Conservation (phyloP, 2,888 invertebrate species). For the Gandaritis pyraliata region DNA sequence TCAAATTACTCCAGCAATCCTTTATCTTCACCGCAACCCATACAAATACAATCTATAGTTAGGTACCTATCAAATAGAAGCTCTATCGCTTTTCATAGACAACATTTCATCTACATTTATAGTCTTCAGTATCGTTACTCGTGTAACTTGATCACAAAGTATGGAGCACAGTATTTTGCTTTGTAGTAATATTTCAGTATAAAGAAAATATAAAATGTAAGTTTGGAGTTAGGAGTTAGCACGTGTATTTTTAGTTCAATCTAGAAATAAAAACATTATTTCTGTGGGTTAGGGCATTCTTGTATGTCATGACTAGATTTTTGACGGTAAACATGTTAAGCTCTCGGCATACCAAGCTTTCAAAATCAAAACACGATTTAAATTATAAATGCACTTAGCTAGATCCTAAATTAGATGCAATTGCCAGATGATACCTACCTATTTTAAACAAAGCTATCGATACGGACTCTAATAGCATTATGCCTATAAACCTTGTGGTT, state of each 20-base stretch:
- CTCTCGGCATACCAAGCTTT: conserved; percentile 14
- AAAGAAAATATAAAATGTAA: conserved; percentile 12
- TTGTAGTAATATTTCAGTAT: conserved; percentile 9
- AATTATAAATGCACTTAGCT: too few species aligned
- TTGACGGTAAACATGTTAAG: conserved; percentile 4
- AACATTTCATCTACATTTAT: conserved; percentile 16
- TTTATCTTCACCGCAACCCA: conserved; percentile 5
- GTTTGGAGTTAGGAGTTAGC: too few species aligned
- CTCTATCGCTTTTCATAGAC: conserved; percentile 20
- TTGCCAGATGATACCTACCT: too few species aligned
- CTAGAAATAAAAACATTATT: too few species aligned
- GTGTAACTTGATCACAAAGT: conserved; percentile 26
- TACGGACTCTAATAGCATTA: too few species aligned
- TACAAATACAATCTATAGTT: conserved; percentile 15
- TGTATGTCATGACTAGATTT: background rate
- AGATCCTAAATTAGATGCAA: too few species aligned
- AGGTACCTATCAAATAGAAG: conserved; percentile 12
- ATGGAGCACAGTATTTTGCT: conserved; percentile 16
- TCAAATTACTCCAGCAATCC: too few species aligned
- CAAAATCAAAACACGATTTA: too few species aligned
- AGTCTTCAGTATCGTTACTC: conserved; percentile 14
- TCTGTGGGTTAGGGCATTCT: too few species aligned
- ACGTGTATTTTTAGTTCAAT: too few species aligned
- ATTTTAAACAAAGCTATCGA: too few species aligned
- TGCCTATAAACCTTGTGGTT: too few species aligned